Percentiles rank a stretch among this genome's conserved stretches.
These are phyloP conservation scores for Mesitornis unicolor DNA, from an alignment of 2,113 vertebrate species.

Conservation along the genomic window DNA sequence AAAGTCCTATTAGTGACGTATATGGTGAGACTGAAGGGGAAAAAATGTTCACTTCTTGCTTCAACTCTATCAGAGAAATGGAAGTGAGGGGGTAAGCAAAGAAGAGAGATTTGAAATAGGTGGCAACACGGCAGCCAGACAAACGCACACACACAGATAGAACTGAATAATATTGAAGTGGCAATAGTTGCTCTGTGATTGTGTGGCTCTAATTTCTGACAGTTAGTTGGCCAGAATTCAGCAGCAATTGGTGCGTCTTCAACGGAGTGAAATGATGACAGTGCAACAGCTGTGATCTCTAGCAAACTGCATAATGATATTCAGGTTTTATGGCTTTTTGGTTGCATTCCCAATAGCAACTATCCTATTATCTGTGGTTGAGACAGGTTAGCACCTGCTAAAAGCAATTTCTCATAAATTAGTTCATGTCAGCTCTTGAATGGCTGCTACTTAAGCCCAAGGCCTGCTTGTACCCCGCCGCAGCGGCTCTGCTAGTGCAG, in stretches of 20 bases:
- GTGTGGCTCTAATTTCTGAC: background rate
- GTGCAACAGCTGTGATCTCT: conserved; percentile 66
- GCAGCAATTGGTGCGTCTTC: background rate
- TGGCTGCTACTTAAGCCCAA: background rate
- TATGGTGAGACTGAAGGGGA: background rate
- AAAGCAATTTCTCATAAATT: conserved; percentile 74
- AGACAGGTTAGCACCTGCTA: conserved; percentile 82
- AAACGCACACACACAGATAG: background rate
- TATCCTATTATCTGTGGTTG: conserved; percentile 53
- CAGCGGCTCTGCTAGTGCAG: background rate
- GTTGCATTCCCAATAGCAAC: conserved; percentile 45
- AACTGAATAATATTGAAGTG: background rate
- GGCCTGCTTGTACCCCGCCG: background rate
- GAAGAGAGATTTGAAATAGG: background rate
- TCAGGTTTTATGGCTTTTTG: conserved; percentile 35
- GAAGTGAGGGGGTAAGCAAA: background rate
- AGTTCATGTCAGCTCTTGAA: conserved; percentile 57
- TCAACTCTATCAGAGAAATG: background rate
- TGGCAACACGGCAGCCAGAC: background rate
- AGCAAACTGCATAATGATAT: conserved; percentile 14
- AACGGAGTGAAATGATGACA: conserved; percentile 13
- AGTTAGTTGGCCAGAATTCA: conserved; percentile 13
- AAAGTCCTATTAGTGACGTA: conserved; percentile 45
- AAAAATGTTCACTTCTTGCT: background rate
- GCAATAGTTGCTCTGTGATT: background rate